Base-by-base conservation (phyloP, 2,888 invertebrate species). In the Mesorhabditis spiculigera region DNA sequence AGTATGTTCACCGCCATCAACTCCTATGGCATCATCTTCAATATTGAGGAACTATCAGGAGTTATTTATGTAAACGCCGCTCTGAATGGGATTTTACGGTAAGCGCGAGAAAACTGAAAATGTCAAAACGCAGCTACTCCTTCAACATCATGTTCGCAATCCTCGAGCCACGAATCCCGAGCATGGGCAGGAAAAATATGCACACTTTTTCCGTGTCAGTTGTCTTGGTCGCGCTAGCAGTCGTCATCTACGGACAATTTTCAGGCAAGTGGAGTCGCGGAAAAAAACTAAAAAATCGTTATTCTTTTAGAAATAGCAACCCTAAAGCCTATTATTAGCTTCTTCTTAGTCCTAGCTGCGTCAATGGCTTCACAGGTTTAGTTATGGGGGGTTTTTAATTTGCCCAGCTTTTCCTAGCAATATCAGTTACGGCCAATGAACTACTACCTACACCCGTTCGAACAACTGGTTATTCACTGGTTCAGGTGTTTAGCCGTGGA, bases 361-460 rank as follows among this genome's bases (percentile, higher is more conserved):
- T 50, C 58, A n/a, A 50, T 50, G 58, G 58, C 58, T 50, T 50
- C 58, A 13, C 58, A 50, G n/a, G 58, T 50, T 28, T 10, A 50
- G 58, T 50, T 13, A n/a, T 50, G 8, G n/a, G n/a, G 8, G 10
- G n/a, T 50, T 50, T 50, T 50, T 50, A n/a, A 50, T 10, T 13
- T 50, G n/a, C 58, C n/a, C 58, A 50, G 58, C 58, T 50, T 50
- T 50, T 50, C 58, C n/a, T 50, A n/a, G 58, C 1, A 10, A 50
- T 50, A 10, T 50, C 58, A n/a, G 58, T 50, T 10, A 63, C 41
- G n/a, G 64, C n/a, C n/a, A 63, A 8, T 63, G 64, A 16, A 78
- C 58, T 75, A 74, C 13, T 75, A 74, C 44, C 76, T 72, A 64
- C 76, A 77, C 6, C 73, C 69, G 66, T 72, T 62, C 5, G 77